phyloP scores from a whole-genome alignment of 1,140 invertebrate species.

The Lepidurus couesii region DNA sequence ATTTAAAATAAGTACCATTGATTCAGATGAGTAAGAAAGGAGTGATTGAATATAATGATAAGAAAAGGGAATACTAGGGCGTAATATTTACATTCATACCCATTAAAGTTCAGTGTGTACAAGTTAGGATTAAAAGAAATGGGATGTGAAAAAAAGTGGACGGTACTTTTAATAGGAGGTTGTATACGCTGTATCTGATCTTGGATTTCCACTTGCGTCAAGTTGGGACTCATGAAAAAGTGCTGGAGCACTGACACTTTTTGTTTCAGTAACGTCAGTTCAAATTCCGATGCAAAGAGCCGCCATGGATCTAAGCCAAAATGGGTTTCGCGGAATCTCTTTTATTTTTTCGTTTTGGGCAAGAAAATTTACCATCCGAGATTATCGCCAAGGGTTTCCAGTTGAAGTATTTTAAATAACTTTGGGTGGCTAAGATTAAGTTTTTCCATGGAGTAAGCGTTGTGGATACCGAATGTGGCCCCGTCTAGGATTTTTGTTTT shows the following conservation, averaged over 20 bases:
- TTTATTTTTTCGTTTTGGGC: too few species aligned
- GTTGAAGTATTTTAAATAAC: background rate
- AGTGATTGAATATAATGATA: too few species aligned
- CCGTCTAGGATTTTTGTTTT: background rate
- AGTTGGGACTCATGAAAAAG: background rate
- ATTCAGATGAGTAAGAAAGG: too few species aligned
- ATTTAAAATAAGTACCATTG: too few species aligned
- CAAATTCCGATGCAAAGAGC: background rate
- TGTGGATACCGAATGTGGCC: background rate
- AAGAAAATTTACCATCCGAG: background rate
- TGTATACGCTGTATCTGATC: background rate
- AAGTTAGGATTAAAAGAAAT: too few species aligned
- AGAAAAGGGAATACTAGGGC: too few species aligned
- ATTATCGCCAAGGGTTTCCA: background rate
- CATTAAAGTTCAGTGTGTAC: too few species aligned
- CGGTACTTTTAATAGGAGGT: background rate
- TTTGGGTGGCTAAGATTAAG: background rate
- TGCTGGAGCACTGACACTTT: background rate
- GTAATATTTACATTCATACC: too few species aligned
- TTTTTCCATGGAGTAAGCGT: background rate
- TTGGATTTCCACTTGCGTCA: background rate
- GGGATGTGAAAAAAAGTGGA: background rate
- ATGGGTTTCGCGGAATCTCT: background rate
- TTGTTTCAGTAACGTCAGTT: background rate
- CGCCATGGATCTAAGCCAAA: conserved; percentile 13